These are phyloP conservation scores for Liopterus haemorrhoidalis DNA, from an alignment of 2,888 invertebrate species.

Conservation along the genomic window DNA sequence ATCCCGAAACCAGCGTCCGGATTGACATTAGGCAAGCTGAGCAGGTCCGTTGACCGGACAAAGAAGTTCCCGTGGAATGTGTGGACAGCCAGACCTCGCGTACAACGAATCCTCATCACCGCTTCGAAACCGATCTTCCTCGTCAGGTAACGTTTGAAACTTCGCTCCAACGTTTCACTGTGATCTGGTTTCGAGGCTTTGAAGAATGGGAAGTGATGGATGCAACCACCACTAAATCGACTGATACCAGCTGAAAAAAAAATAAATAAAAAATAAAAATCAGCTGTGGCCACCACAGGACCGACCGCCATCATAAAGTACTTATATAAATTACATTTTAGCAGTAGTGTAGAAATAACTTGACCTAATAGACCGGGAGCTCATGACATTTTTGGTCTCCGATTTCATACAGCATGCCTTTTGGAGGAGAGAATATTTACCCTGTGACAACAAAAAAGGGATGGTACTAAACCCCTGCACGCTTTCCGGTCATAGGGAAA, in stretches of 20 bases:
- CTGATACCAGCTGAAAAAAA: conserved; percentile 77
- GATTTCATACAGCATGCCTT: too few species aligned
- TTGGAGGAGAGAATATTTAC: too few species aligned
- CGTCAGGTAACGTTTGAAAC: conserved; percentile 82
- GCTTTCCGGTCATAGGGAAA: too few species aligned
- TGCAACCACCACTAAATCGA: conserved; percentile 89
- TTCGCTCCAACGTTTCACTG: conserved; percentile 67
- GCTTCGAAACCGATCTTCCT: conserved; percentile 98
- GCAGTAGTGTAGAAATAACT: too few species aligned
- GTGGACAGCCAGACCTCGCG: conserved; percentile 87
- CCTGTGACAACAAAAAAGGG: too few species aligned
- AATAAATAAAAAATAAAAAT: too few species aligned
- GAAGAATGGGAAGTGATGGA: conserved; percentile 89
- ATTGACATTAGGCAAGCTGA: conserved; percentile 94
- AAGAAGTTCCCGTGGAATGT: conserved; percentile 99
- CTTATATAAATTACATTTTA: too few species aligned
- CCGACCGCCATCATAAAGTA: too few species aligned
- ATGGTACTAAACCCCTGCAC: too few species aligned
- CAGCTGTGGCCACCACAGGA: too few species aligned
- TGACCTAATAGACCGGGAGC: too few species aligned
- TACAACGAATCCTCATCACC: conserved; percentile 94
- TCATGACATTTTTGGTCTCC: too few species aligned
- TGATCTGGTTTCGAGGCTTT: conserved; percentile 63
- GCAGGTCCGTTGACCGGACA: conserved; percentile 92
- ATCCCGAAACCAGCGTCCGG: conserved; percentile 98